Percentiles rank a stretch among this genome's conserved stretches.
Evolutionary conservation across 2,888 invertebrate genomes (phyloP).

Genomic region (Leucophenga montana): DNA sequence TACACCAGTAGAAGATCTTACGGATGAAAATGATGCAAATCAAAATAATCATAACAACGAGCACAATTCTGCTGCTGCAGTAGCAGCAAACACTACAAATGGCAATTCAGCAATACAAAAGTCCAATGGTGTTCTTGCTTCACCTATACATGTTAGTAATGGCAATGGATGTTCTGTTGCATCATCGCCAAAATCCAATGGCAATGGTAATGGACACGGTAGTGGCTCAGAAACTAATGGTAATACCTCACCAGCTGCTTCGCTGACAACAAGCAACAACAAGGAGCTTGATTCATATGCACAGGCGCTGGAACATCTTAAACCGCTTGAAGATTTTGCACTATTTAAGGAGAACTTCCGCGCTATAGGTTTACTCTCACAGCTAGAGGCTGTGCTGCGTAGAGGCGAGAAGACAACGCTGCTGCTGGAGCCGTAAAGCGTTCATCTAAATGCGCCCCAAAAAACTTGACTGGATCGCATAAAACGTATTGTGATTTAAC

Average conservation of each 20-base stretch:
- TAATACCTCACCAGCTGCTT: conserved; percentile 42
- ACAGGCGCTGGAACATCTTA: conserved; percentile 66
- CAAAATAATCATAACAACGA: conserved; percentile 29
- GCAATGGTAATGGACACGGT: conserved; percentile 32
- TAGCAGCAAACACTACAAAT: conserved; percentile 29
- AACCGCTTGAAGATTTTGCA: conserved; percentile 69
- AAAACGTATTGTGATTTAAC: conserved; percentile 12
- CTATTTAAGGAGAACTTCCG: conserved; percentile 69
- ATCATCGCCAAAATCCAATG: conserved; percentile 50
- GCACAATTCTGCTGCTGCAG: conserved; percentile 46
- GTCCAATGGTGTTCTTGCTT: conserved; percentile 29
- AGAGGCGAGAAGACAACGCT: conserved; percentile 61
- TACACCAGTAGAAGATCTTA: conserved; percentile 23
- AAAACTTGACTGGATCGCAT: conserved; percentile 50
- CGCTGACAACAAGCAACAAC: conserved; percentile 35
- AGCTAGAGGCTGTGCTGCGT: conserved; percentile 64
- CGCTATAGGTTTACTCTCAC: conserved; percentile 69
- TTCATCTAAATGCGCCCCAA: background rate
- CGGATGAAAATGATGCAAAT: conserved; percentile 30
- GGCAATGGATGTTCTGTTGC: conserved; percentile 42
- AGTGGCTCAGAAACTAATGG: conserved; percentile 51
- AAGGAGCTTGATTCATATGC: conserved; percentile 63
- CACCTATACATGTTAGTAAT: conserved; percentile 31
- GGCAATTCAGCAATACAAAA: conserved; percentile 45
- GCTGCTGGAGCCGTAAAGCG: conserved; percentile 40